Conservation (phyloP, 2,888 invertebrate genomes). For the Coenonympha arcania region DNA sequence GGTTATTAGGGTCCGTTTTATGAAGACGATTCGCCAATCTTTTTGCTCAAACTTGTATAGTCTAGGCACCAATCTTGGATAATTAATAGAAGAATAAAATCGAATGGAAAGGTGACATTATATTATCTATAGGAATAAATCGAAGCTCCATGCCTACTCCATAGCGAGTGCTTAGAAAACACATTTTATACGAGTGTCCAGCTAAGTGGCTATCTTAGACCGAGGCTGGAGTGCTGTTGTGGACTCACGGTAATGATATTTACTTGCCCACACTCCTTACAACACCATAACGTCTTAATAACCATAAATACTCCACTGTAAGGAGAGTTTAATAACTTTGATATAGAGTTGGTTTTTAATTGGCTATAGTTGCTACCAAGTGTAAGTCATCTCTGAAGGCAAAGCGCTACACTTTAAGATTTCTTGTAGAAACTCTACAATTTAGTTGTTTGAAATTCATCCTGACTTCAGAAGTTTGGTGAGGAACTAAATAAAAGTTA, state of each 20-base stretch:
- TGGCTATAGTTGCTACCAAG: constrained; percentile 23
- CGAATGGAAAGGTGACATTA: background rate
- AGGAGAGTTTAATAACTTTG: constrained; percentile 1
- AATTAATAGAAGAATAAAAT: background rate
- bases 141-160: constrained; percentile 16
- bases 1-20: too few relatives aligned
- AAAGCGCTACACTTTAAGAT: constrained; percentile 37
- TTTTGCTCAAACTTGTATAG: too few relatives aligned
- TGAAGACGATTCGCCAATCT: too few relatives aligned
- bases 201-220: constrained; percentile 55
- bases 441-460: constrained; percentile 62
- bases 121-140: constrained; percentile 21
- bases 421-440: constrained; percentile 52
- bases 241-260: constrained; percentile 63
- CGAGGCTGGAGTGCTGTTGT: constrained; percentile 49
- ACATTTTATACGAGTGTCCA: constrained; percentile 35
- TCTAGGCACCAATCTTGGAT: too few relatives aligned
- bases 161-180: constrained; percentile 25
- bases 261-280: constrained; percentile 39
- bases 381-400: constrained; percentile 17
- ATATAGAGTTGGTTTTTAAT: constrained; percentile 23
- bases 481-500: constrained; percentile 45
- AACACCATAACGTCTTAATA: constrained; percentile 34
- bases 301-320: constrained; percentile 1
- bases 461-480: constrained; percentile 49